Evolutionary conservation across 1,140 invertebrate species (phyloP).

Genomic region (Ceratina japonica): DNA sequence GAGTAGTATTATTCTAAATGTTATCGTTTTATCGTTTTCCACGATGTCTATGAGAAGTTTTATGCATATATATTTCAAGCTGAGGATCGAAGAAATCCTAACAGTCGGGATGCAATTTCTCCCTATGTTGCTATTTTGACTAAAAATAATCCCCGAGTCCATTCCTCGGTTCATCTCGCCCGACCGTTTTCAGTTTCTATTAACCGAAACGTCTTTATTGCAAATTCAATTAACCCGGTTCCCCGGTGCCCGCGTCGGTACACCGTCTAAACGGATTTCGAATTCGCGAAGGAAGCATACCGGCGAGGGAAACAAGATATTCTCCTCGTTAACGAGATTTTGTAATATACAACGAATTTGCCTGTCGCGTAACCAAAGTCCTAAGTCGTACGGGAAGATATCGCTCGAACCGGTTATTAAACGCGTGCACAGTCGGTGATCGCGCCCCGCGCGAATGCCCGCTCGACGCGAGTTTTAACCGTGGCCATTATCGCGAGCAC

Average conservation of each 20-base stretch:
- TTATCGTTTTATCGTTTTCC: no score
- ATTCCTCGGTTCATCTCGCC: no score
- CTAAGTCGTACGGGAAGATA: not conserved
- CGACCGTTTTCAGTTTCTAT: not conserved
- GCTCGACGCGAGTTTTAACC: conserved; percentile 19
- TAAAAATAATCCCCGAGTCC: not conserved
- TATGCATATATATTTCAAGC: no score
- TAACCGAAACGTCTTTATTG: not conserved
- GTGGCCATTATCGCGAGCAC: conserved; percentile 38
- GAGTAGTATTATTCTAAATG: no score
- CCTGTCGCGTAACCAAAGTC: not conserved
- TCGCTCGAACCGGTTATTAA: conserved; percentile 18
- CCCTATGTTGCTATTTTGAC: not conserved
- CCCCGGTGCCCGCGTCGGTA: not conserved
- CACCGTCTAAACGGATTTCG: conserved; percentile 2
- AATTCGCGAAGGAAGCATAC: not conserved
- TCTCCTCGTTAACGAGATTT: conserved; percentile 8
- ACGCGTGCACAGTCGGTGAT: conserved; percentile 31
- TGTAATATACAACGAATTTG: conserved; percentile 2
- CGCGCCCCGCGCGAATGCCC: no score
- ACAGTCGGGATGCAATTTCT: no score
- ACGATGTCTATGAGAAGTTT: no score
- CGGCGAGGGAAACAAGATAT: not conserved
- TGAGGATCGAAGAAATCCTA: no score
- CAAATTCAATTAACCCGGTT: conserved; percentile 13